Evolutionary conservation across 2,888 invertebrate species (phyloP), one percentile per base, ranked within the genome.

Genomic region (Lithosia quadra): DNA sequence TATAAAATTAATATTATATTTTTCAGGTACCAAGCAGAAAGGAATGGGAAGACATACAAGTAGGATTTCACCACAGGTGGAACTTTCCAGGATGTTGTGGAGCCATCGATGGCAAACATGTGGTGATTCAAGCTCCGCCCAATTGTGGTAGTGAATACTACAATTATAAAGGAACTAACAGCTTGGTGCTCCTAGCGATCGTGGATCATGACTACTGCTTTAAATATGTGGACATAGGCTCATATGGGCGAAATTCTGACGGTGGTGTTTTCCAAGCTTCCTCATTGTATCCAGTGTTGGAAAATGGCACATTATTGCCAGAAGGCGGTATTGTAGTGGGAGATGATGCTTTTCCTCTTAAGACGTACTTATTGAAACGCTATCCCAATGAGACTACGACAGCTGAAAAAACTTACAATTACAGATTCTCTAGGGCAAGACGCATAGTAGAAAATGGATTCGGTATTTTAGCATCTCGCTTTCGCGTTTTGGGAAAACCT

Each of bases 61-160:
- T 71, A 10, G 60, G 70, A 8, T 70, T 70, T 57, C 21, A 65
- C 15, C 69, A 55, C 15, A 72, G 53, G 59, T 81, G 81, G 81
- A 76, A 82, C 56, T 82, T 80, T 61, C 80, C 81, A 55, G 71
- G 67, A 34, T 83, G 82, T 57, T 72, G 75, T 53, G 72, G 74
- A 69, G 74, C 72, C 15, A 43, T 71, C 9, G 79, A 85, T 65
- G 83, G 82, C 18, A 83, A 85, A 63, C 84, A 84, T 67, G 73
- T 82, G n/a, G 57, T 36, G 55, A 80, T 82, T 24, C 57, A 21
- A 33, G 67, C 67, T 60, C 63, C 67, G 22, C 24, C n/a, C 15
- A 64, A 61, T 71, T 73, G 21, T 73, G 83, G 80, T 60, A 78
- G 78, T 66, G 34, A 67, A 55, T 77, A 67, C 62, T 83, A 63